phyloP scores from a whole-genome alignment of 2,797 vertebrate species.

The Gymnothorax javanicus region DNA sequence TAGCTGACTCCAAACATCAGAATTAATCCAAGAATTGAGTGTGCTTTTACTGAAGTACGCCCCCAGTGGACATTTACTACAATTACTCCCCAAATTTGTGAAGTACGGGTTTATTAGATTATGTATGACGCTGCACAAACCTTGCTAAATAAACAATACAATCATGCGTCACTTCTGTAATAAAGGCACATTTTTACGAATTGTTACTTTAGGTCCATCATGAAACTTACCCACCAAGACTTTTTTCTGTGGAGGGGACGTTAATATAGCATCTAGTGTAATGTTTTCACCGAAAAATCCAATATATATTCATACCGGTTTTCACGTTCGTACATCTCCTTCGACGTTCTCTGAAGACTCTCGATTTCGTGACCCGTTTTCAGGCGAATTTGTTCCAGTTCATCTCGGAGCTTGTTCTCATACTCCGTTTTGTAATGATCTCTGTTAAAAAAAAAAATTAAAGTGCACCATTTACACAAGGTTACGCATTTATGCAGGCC shows the following conservation, averaged over 20 bases:
- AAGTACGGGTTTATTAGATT: neutral
- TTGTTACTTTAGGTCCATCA: neutral
- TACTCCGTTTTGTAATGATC: conserved; percentile 93
- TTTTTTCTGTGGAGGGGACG: neutral
- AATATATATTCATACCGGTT: conserved; percentile 23
- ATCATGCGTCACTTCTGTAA: neutral
- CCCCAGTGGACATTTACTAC: conserved; percentile 1
- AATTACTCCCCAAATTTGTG: neutral
- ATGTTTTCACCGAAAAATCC: neutral
- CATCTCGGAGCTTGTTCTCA: conserved; percentile 85
- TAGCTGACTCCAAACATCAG: neutral
- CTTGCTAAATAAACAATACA: neutral
- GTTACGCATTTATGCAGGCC: neutral
- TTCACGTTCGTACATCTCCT: conserved; percentile 96
- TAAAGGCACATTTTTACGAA: neutral
- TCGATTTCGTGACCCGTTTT: conserved; percentile 95
- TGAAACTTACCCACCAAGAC: neutral
- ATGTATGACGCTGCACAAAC: neutral
- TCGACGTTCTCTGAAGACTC: conserved; percentile 86
- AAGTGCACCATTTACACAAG: neutral
- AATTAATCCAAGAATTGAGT: neutral
- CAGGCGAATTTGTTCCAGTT: conserved; percentile 87
- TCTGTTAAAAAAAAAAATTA: conserved; percentile 63
- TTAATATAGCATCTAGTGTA: conserved; percentile 22
- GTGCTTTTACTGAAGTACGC: neutral